Evolutionary conservation across 1,140 invertebrate genomes (phyloP), one percentile per base, ranked within the genome.

Genomic region (Leguminivora glycinivorella): DNA sequence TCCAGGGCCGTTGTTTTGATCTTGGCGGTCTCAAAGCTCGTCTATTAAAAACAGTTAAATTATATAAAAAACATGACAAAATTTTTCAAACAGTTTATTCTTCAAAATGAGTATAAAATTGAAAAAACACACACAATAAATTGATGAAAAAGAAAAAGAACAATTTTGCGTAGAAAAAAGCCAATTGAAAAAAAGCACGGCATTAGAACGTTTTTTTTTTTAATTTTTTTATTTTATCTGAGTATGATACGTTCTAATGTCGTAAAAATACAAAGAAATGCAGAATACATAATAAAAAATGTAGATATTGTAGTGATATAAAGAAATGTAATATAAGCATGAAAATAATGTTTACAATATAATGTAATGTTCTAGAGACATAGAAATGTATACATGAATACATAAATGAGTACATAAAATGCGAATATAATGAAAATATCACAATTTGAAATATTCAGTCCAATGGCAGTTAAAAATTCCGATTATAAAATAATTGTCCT

Each of bases 381-480:
- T 52, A 52, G 1, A 52, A 2, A 52, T 52, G 47, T 9, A 19
- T 25, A 63, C 19, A 63, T 29, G 12, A 29, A 63, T 17, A 34
- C 60, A 63, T 25, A 26, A 63, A 63, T 63, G 60, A 63, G 25
- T n/a, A 63, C 25, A 63, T n/a, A 26, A 29, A 63, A 29, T 29
- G 47, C 47, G 47, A 52, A 17, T n/a, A 5, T 52, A 52, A 68
- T 70, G 24, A 66, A 31, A 52, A 43, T 58, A 71, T 25, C 22
- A 58, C 25, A 56, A 26, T 70, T 34, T 70, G 24, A 14, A 71
- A 17, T 43, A 17, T 71, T 79, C 75, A 82, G 78, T 84, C 80
- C 78, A 79, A 76, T 26, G 80, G 82, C 81, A 84, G 79, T 81
- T 52, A 4, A 52, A 69, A 69, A 31, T 60, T 43, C 40, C 40